Conservation (phyloP, 1,140 invertebrate genomes). For the Pectinophora gossypiella region DNA sequence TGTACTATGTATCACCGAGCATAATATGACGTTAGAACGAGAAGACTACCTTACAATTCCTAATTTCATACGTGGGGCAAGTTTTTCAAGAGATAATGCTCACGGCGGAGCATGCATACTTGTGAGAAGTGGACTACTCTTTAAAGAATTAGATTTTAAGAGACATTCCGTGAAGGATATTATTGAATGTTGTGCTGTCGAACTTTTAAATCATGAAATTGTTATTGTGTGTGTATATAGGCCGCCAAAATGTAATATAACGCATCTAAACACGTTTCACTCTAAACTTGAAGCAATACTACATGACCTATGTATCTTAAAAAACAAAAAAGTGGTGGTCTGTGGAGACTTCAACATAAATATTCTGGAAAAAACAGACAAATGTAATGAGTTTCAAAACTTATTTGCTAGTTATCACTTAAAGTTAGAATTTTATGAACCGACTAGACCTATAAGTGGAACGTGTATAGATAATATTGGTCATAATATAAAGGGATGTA, state of each 20-base stretch:
- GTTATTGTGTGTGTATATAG: conserved; percentile 7
- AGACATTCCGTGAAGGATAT: not conserved
- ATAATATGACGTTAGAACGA: not conserved
- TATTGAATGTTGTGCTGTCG: conserved; percentile 6
- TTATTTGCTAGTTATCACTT: not conserved
- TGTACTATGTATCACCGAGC: conserved; percentile 9
- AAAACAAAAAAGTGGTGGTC: conserved; percentile 6
- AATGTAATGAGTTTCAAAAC: not conserved
- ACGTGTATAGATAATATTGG: conserved; percentile 21
- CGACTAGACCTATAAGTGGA: conserved; percentile 13
- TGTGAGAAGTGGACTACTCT: conserved; percentile 1
- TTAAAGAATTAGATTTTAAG: not conserved
- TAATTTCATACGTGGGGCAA: not conserved
- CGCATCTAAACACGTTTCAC: conserved; percentile 1
- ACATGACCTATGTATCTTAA: not conserved
- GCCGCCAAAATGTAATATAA: conserved; percentile 1
- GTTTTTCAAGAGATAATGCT: not conserved
- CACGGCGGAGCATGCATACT: conserved; percentile 7
- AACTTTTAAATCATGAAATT: not conserved
- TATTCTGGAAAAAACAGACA: not conserved
- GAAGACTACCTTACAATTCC: not conserved
- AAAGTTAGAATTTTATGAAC: not conserved
- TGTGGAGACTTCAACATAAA: conserved; percentile 8
- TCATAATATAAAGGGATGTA: conserved; percentile 10
- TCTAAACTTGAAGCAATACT: not conserved